A percentile compares a stretch with the other conserved stretches of the same genome.
Conservation (phyloP, 2,113 vertebrate species). For the Nannospalax galili region DNA sequence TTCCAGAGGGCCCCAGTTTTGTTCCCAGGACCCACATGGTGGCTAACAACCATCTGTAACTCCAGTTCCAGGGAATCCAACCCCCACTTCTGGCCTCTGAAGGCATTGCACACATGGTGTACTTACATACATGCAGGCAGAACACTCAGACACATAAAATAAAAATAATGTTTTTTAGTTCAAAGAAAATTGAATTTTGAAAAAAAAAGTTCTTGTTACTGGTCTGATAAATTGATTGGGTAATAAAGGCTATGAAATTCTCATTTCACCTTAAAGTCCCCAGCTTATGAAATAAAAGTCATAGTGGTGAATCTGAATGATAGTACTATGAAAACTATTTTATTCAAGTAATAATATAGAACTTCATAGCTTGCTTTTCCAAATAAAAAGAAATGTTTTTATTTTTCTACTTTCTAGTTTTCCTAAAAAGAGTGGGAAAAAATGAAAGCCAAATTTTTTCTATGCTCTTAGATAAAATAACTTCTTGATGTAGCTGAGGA, state of each 20-base stretch:
- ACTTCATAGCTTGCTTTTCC: background rate
- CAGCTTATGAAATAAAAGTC: background rate
- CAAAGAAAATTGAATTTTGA: background rate
- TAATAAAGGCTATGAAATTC: background rate
- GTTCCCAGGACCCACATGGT: background rate
- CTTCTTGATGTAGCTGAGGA: conserved; percentile 38
- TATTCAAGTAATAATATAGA: background rate
- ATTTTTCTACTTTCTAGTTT: background rate
- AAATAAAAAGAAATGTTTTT: background rate
- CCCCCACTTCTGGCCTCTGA: too few species aligned
- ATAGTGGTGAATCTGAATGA: background rate
- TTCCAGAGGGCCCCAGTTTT: too few species aligned
- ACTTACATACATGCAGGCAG: too few species aligned
- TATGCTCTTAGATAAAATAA: conserved; percentile 4
- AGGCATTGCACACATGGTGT: too few species aligned
- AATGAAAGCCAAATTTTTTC: conserved; percentile 37
- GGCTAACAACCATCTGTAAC: too few species aligned
- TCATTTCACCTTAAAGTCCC: background rate
- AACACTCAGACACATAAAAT: too few species aligned
- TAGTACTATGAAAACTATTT: background rate
- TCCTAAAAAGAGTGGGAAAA: background rate
- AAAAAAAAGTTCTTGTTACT: background rate
- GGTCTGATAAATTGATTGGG: background rate
- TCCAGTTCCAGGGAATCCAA: too few species aligned
- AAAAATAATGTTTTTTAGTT: background rate